Percentiles rank a stretch among this genome's conserved stretches.
These are phyloP conservation scores for Eristalinus sepulchralis DNA, from an alignment of 2,888 invertebrate species.

Conservation along the genomic window DNA sequence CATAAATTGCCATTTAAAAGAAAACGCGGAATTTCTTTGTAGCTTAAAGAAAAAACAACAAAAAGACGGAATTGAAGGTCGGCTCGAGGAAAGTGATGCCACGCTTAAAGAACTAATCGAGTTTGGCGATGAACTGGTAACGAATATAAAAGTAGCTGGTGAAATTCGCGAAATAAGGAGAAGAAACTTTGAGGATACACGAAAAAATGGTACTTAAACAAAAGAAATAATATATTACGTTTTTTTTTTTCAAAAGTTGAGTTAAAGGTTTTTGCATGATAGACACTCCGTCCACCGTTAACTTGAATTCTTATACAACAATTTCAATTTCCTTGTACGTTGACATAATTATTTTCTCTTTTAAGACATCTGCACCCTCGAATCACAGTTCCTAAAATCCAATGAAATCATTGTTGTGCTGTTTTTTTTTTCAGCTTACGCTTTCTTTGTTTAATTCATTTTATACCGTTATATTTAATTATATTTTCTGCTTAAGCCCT, in stretches of 20 bases:
- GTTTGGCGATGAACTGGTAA: conserved; percentile 88
- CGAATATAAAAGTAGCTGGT: conserved; percentile 89
- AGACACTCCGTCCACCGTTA: too few species aligned
- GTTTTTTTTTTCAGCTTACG: too few species aligned
- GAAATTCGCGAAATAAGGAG: conserved; percentile 87
- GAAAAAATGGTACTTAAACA: conserved; percentile 73
- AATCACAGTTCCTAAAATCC: too few species aligned
- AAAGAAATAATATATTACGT: not conserved
- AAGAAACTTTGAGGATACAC: conserved; percentile 82
- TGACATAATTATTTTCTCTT: too few species aligned
- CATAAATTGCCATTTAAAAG: not conserved
- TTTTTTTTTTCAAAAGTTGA: too few species aligned
- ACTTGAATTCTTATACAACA: too few species aligned
- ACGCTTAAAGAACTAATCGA: conserved; percentile 84
- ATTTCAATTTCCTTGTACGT: too few species aligned
- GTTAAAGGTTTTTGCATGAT: too few species aligned
- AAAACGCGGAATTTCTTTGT: not conserved
- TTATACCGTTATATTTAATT: too few species aligned
- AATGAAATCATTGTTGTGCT: too few species aligned
- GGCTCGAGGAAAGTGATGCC: conserved; percentile 85
- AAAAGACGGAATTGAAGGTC: conserved; percentile 84
- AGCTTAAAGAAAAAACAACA: conserved; percentile 79
- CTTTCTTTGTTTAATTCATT: too few species aligned
- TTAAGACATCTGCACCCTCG: too few species aligned
- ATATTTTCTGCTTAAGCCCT: conserved; percentile 75